Percentiles rank a stretch among this genome's conserved stretches.
phyloP scores from a whole-genome alignment of 2,797 vertebrate species.

The Paramormyrops hopkinsi region DNA sequence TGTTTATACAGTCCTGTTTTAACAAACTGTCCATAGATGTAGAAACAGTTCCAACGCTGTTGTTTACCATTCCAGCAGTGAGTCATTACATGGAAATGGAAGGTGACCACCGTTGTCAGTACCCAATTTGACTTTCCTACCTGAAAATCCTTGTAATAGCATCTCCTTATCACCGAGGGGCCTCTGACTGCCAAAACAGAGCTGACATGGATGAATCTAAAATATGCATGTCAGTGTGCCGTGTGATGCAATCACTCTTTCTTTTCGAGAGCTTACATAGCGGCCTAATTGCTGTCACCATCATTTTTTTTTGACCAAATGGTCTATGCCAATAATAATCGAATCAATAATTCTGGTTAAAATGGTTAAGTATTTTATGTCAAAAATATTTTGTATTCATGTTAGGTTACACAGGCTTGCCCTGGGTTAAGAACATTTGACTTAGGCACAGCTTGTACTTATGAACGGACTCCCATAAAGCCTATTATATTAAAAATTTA shows the following conservation, averaged over 20 bases:
- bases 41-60: background rate
- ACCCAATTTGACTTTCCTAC: background rate
- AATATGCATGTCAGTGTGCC: background rate
- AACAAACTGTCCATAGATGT: background rate
- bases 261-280: background rate
- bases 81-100: background rate
- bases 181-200: background rate
- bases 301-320: background rate
- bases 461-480: background rate
- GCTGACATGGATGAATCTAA: background rate
- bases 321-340: background rate
- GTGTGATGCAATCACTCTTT: background rate
- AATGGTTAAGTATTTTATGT: background rate
- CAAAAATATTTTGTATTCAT: background rate
- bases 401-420: background rate
- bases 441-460: background rate
- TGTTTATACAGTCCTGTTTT: background rate
- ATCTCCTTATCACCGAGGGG: background rate
- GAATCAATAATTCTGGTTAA: background rate
- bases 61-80: constrained; percentile 5
- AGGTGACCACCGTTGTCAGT: background rate
- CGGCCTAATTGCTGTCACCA: background rate
- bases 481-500: background rate
- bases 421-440: background rate
- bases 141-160: background rate